Conservation (phyloP, 2,888 invertebrate species). For the Trachelus iudaicus region DNA sequence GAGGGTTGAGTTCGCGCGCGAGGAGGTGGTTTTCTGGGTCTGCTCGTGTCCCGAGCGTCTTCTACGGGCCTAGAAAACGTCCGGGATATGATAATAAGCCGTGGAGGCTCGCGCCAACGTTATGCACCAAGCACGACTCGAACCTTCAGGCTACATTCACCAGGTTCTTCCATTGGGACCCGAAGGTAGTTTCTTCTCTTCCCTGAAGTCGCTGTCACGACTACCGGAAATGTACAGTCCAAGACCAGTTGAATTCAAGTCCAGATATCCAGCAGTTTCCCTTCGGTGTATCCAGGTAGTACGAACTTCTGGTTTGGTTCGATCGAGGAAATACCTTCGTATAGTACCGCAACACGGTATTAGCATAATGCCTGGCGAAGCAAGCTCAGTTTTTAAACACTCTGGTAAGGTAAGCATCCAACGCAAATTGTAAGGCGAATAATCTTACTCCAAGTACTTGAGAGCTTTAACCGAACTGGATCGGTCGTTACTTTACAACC, state of each 20-base stretch:
- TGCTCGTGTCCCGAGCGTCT: conserved; percentile 20
- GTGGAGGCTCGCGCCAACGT: conserved; percentile 40
- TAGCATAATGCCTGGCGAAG: conserved; percentile 51
- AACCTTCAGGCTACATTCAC: conserved; percentile 23
- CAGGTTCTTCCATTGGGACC: neutral
- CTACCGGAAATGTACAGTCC: conserved; percentile 40
- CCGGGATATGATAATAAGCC: conserved; percentile 47
- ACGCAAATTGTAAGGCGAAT: conserved; percentile 41
- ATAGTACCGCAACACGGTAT: conserved; percentile 31
- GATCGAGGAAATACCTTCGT: conserved; percentile 44
- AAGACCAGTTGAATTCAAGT: neutral
- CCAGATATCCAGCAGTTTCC: neutral
- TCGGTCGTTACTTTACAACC: neutral
- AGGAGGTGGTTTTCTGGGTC: conserved; percentile 37
- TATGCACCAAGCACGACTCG: conserved; percentile 39
- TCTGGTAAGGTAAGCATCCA: conserved; percentile 6
- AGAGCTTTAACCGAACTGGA: neutral
- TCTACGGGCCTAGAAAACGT: conserved; percentile 42
- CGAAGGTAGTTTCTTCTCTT: conserved; percentile 29
- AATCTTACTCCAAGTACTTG: conserved; percentile 30
- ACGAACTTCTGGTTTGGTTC: conserved; percentile 15
- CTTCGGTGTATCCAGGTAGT: neutral
- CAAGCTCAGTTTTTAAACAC: conserved; percentile 32
- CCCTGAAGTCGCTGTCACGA: conserved; percentile 50
- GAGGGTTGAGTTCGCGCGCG: conserved; percentile 35